Base-by-base conservation (phyloP, 2,888 invertebrate species). In the Folsomia manolachei region DNA sequence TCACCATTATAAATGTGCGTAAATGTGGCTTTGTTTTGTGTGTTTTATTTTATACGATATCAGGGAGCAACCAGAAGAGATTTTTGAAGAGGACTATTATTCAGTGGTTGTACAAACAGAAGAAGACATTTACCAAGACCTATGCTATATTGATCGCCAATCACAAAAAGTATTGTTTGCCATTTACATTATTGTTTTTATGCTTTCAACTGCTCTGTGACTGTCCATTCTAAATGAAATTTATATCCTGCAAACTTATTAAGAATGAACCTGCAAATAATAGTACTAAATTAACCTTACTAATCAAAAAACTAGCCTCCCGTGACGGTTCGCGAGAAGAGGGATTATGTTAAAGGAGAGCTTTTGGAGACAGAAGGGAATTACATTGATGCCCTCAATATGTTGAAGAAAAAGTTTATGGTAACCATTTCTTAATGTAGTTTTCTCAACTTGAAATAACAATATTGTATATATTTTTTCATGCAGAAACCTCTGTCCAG, bases 291-390 rank as follows among this genome's bases (percentile, higher is more conserved):
- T n/a, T n/a, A n/a, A n/a, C n/a, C n/a, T n/a, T n/a, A n/a, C n/a
- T n/a, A n/a, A n/a, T n/a, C n/a, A n/a, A n/a, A n/a, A n/a, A n/a
- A n/a, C 25, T 72, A 80, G 78, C 75, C 77, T 21, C 80, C 80
- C 14, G 80, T 80, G 7, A 78, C 80, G 1, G 52, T 79, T 9
- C 66, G 78, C 21, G 95, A 95, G 84, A 97, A 96, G 84, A 87
- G 97, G 73, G 97, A 97, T 84, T 95, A 94, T 83, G 93, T 94
- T 63, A 92, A 94, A 82, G 89, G 92, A 78, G 99, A 99, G 84
- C 86, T 99, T 70, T 89, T 97, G 53, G 97, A 97, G 84, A 99
- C 99, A 0, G 99, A 99, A 85, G 91, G 91, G 82, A 98, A 98
- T 85, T 99, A 98, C 83, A 91, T 97, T 65, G 94, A 95, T 82